Percentiles rank a stretch among this genome's conserved stretches.
These are phyloP conservation scores for Oceanodroma leucorhoa DNA, from an alignment of 2,797 vertebrate genomes.

Conservation along the genomic window DNA sequence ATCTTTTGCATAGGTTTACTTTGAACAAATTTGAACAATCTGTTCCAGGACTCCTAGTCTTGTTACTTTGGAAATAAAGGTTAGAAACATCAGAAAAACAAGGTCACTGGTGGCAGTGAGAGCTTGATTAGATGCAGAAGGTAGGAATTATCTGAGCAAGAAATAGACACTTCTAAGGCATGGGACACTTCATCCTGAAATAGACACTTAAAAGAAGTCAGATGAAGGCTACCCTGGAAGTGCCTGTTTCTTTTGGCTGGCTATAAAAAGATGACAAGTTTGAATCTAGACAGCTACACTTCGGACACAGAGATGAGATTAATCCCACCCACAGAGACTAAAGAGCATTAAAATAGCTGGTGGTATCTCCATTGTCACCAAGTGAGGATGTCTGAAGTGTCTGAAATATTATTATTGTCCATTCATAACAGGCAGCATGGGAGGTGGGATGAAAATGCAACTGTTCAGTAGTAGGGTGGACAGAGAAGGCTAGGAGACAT, in stretches of 20 bases:
- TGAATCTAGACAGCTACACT: background rate
- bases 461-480: background rate
- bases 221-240: background rate
- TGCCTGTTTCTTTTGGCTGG: background rate
- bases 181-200: background rate
- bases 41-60: background rate
- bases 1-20: conserved; percentile 5
- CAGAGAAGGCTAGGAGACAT: background rate
- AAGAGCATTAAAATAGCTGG: background rate
- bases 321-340: background rate
- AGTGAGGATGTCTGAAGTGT: background rate
- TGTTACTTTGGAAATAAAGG: background rate
- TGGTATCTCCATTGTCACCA: background rate
- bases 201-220: background rate
- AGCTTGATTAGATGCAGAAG: background rate
- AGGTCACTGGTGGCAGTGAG: background rate
- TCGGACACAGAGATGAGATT: background rate
- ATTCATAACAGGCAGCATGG: background rate
- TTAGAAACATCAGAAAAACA: conserved; percentile 20
- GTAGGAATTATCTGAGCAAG: background rate
- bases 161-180: background rate
- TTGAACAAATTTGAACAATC: conserved; percentile 3
- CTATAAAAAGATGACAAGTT: background rate
- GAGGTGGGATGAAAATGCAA: background rate
- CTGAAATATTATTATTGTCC: background rate